Evolutionary conservation across 2,113 vertebrate species (phyloP).

Genomic region (Ptychochromis oligacanthus): DNA sequence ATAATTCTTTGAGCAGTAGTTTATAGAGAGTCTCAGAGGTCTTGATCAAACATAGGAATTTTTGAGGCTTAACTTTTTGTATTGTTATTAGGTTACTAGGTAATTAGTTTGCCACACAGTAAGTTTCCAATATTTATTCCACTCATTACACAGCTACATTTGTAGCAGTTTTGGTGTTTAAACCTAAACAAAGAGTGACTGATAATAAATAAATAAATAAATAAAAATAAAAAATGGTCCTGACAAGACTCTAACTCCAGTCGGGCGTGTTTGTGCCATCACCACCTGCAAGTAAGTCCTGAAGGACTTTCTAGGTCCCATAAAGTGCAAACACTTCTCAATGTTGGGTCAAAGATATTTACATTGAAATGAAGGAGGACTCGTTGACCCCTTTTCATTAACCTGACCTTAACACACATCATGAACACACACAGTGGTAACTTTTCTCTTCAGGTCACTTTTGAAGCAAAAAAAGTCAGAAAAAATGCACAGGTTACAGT

Average conservation of each 20-base stretch:
- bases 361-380: background rate
- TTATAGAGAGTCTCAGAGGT: background rate
- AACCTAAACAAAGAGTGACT: too few species aligned
- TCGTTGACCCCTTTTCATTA: background rate
- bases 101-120: background rate
- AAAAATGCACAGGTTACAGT: background rate
- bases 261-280: background rate
- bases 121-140: background rate
- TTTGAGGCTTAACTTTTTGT: background rate
- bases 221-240: background rate
- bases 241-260: background rate
- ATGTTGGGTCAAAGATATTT: background rate
- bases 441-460: background rate
- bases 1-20: background rate
- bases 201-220: too few species aligned
- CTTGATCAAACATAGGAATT: background rate
- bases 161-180: too few species aligned
- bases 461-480: background rate
- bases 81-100: background rate
- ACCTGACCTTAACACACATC: background rate
- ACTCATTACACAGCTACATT: background rate
- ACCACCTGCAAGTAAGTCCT: background rate
- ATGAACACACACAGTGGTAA: background rate
- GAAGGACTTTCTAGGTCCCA: too few species aligned
- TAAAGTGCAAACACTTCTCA: background rate